Evolutionary conservation across 2,113 vertebrate genomes (phyloP).

Genomic region (Chloropsis cyanopogon): DNA sequence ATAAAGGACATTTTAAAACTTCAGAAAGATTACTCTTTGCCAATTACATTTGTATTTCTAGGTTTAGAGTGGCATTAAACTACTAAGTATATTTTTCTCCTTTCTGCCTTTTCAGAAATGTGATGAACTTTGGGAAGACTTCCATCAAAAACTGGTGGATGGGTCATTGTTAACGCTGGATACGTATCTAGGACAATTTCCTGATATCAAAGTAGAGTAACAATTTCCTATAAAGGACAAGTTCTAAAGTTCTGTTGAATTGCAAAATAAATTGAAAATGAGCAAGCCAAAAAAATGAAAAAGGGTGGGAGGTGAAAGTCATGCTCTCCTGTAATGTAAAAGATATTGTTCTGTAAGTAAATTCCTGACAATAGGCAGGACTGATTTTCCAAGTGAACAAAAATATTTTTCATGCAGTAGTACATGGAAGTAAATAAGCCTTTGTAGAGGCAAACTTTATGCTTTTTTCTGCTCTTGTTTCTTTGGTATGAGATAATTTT

Average conservation of each 20-base stretch:
- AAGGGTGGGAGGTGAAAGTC: not conserved
- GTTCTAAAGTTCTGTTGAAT: not conserved
- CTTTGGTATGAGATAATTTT: not conserved
- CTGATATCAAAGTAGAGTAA: conserved; percentile 90
- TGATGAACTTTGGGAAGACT: conserved; percentile 96
- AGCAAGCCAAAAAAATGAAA: not conserved
- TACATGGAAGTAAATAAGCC: not conserved
- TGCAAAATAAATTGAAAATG: not conserved
- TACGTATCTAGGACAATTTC: conserved; percentile 91
- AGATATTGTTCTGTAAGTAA: not conserved
- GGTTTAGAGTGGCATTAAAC: not conserved
- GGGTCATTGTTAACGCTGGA: conserved; percentile 90
- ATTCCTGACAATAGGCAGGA: not conserved
- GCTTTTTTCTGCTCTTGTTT: not conserved
- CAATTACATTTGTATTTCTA: not conserved
- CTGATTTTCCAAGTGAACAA: not conserved
- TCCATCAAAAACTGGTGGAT: conserved; percentile 96
- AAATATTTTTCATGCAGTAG: not conserved
- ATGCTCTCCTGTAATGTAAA: not conserved
- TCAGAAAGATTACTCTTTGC: not conserved
- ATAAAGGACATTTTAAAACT: not conserved
- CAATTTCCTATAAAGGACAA: not conserved
- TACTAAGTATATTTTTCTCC: not conserved
- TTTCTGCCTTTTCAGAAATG: conserved; percentile 82
- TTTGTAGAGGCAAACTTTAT: not conserved